These are phyloP conservation scores for Erpornis zantholeuca DNA, from an alignment of 2,113 vertebrate species.

Conservation along the genomic window DNA sequence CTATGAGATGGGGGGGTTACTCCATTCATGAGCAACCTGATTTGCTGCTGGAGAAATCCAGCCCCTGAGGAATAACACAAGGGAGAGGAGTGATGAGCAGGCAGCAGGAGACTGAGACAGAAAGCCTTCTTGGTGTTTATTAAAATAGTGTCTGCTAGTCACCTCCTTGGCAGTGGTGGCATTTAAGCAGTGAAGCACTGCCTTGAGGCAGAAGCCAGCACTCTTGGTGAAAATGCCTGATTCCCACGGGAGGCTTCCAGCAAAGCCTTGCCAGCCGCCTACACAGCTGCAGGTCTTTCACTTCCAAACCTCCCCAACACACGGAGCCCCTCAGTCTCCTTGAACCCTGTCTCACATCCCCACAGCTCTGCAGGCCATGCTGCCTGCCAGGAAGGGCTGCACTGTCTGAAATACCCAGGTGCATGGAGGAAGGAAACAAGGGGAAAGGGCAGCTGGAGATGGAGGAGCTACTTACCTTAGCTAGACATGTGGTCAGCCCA, in stretches of 20 bases:
- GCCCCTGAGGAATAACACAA: neutral
- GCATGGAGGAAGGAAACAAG: neutral
- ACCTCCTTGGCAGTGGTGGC: neutral
- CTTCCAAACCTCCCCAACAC: neutral
- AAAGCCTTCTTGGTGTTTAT: neutral
- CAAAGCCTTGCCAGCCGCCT: neutral
- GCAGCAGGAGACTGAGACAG: neutral
- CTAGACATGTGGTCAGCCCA: accelerated
- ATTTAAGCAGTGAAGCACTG: neutral
- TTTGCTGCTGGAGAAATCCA: neutral
- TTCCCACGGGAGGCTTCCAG: neutral
- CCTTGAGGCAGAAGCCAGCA: neutral
- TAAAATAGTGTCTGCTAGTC: neutral
- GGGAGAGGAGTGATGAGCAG: neutral
- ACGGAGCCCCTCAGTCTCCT: neutral
- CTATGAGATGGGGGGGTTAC: neutral
- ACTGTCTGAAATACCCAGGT: neutral
- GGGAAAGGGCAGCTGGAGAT: neutral
- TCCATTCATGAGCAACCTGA: neutral
- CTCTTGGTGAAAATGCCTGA: neutral
- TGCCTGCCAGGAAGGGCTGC: neutral
- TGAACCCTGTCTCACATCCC: neutral
- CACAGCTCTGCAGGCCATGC: neutral
- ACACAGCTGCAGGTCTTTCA: neutral
- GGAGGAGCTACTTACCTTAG: neutral